Conservation (phyloP, 2,797 vertebrate genomes). For the Neosalanx taihuensis region DNA sequence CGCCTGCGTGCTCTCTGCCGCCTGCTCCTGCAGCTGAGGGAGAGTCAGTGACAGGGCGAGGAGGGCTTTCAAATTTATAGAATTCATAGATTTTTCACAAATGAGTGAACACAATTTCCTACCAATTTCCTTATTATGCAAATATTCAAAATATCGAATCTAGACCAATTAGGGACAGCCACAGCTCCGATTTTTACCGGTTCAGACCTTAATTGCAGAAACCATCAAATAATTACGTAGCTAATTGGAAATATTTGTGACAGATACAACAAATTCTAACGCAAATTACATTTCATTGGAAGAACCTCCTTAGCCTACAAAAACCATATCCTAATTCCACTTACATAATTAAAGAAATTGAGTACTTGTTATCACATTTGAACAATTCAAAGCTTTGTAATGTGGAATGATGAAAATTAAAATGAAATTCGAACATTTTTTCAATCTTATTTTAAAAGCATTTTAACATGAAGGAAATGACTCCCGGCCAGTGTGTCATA, state of each 20-base stretch:
- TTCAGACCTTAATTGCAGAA: constrained; percentile 99
- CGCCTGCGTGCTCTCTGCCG: constrained; percentile 39
- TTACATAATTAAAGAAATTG: constrained; percentile 96
- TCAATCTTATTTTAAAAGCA: constrained; percentile 79
- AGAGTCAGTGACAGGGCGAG: constrained; percentile 95
- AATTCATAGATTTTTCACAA: constrained; percentile 99
- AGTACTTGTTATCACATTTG: constrained; percentile 99
- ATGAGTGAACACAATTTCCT: constrained; percentile 99
- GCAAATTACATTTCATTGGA: constrained; percentile 97
- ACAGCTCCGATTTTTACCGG: constrained; percentile 97
- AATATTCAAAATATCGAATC: constrained; percentile 99
- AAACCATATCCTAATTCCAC: constrained; percentile 93
- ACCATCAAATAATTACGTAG: constrained; percentile 99
- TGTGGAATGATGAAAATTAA: constrained; percentile 96
- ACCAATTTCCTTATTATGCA: constrained; percentile 99
- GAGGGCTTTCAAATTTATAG: constrained; percentile 99
- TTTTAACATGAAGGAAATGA: constrained; percentile 79
- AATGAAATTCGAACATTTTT: constrained; percentile 92
- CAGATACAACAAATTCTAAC: constrained; percentile 99
- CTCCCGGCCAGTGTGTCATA: constrained; percentile 74
- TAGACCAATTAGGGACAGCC: constrained; percentile 97
- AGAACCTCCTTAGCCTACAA: constrained; percentile 86
- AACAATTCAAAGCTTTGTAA: constrained; percentile 95
- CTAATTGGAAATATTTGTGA: constrained; percentile 99
- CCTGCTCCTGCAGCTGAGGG: constrained; percentile 84